These are phyloP conservation scores for Pseudochirops corinnae DNA, from an alignment of 2,797 vertebrate species.

Conservation along the genomic window DNA sequence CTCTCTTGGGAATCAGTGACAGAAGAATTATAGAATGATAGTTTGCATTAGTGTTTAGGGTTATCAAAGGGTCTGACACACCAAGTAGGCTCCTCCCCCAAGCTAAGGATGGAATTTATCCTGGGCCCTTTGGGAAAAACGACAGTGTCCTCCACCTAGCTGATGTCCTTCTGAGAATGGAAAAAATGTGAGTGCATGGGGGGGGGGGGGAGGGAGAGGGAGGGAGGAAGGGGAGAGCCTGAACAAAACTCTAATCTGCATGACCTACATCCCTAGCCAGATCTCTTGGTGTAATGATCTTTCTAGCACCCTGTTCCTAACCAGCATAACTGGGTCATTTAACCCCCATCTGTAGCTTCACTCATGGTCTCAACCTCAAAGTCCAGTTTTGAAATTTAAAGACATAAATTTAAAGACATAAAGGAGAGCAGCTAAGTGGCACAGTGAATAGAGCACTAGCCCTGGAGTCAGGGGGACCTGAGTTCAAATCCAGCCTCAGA, in stretches of 20 bases:
- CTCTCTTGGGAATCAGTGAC: background rate
- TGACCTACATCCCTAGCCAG: background rate
- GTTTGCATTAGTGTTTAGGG: background rate
- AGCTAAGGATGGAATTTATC: background rate
- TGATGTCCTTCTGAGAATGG: background rate
- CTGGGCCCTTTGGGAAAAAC: background rate
- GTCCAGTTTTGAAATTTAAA: background rate
- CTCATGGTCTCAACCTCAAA: background rate
- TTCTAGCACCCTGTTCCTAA: background rate
- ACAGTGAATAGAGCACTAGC: too few species aligned
- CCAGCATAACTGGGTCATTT: background rate
- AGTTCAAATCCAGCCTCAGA: too few species aligned
- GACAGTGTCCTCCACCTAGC: background rate
- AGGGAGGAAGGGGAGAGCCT: background rate
- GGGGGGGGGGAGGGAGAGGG: background rate
- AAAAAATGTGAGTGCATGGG: background rate
- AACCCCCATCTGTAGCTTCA: background rate
- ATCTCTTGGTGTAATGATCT: background rate
- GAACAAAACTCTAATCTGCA: background rate
- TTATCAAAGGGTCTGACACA: background rate
- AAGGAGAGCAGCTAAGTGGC: too few species aligned
- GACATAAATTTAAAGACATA: background rate
- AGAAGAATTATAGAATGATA: background rate
- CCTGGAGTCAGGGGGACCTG: too few species aligned
- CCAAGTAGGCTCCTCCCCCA: background rate